These are phyloP conservation scores for Atherinomorus stipes DNA, from an alignment of 2,113 vertebrate species.

Conservation along the genomic window DNA sequence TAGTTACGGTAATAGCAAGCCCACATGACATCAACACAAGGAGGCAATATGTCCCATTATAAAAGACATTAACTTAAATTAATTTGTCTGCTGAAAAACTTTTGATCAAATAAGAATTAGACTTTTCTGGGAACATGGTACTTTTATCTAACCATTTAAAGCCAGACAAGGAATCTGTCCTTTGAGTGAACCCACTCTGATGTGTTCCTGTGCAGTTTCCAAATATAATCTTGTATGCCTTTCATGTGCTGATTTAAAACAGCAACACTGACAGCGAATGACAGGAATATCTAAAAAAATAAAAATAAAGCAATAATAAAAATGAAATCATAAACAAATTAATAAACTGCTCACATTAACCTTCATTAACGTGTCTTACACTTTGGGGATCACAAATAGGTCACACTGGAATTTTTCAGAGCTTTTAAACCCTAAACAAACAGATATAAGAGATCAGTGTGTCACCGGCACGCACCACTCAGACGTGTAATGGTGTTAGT, in stretches of 20 bases:
- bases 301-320: too few species aligned
- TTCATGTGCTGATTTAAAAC: background rate
- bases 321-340: too few species aligned
- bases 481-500: constrained; percentile 22
- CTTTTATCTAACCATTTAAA: background rate
- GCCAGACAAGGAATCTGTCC: background rate
- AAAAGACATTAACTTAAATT: too few species aligned
- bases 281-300: background rate
- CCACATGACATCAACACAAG: constrained; percentile 40
- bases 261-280: background rate
- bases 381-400: background rate
- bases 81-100: background rate
- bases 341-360: background rate
- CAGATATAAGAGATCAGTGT: background rate
- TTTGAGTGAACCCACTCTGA: background rate
- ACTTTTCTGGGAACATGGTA: too few species aligned
- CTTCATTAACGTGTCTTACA: background rate
- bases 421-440: background rate
- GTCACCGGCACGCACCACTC: background rate
- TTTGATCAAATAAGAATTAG: background rate
- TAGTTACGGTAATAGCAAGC: background rate
- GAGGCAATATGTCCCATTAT: constrained; percentile 14
- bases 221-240: background rate
- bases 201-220: background rate
- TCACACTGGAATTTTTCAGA: background rate